Conservation (phyloP, 2,113 vertebrate genomes). For the Eclectus roratus region DNA sequence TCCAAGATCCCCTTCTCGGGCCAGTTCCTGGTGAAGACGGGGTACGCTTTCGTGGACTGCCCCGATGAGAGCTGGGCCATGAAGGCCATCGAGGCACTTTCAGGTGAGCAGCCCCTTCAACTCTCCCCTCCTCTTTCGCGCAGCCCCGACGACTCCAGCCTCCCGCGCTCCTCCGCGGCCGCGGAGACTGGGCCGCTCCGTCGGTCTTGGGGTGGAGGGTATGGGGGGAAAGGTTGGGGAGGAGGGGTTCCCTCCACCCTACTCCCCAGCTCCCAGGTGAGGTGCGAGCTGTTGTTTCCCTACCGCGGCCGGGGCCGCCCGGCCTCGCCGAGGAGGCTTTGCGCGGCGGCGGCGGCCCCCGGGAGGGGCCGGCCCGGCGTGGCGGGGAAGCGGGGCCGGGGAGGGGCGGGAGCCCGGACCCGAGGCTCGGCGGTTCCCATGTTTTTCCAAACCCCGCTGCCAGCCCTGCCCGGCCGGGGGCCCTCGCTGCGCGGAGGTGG, state of each 20-base stretch:
- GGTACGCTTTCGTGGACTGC: constrained; percentile 98
- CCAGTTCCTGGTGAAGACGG: constrained; percentile 93
- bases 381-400: background rate
- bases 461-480: background rate
- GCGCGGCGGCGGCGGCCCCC: background rate
- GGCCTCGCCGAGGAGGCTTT: background rate
- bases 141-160: background rate
- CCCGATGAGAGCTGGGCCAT: constrained; percentile 96
- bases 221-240: background rate
- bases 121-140: background rate
- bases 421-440: background rate
- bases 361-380: background rate
- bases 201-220: background rate
- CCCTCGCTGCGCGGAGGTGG: background rate
- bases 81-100: constrained; percentile 97
- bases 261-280: background rate
- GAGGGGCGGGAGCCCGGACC: background rate
- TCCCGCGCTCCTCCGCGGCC: background rate
- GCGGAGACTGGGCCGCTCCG: background rate
- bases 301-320: background rate
- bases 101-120: constrained; percentile 82
- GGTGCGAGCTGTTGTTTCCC: background rate
- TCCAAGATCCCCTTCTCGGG: constrained; percentile 94
- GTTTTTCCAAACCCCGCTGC: background rate
- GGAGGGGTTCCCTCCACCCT: background rate